These are phyloP conservation scores for Tribolium madens DNA, from an alignment of 1,140 invertebrate species.

Conservation along the genomic window DNA sequence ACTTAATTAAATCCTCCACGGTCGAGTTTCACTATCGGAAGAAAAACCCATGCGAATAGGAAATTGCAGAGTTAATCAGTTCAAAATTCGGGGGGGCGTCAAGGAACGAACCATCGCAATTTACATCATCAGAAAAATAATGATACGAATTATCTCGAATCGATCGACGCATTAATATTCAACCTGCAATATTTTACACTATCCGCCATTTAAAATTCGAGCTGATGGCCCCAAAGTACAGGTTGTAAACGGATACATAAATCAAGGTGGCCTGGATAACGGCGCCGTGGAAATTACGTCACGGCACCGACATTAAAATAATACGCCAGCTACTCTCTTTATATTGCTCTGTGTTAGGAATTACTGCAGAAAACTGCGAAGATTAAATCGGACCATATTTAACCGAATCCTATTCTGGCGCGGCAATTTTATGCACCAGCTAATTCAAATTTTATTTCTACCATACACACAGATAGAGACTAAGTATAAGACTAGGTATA, in stretches of 20 bases:
- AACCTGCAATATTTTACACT: conserved; percentile 55
- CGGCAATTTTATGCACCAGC: conserved; percentile 15
- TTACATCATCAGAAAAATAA: conserved; percentile 30
- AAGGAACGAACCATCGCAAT: neutral
- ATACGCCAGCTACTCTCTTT: conserved; percentile 22
- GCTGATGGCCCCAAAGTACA: conserved; percentile 60
- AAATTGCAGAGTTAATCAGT: conserved; percentile 19
- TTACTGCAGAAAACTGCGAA: conserved; percentile 29
- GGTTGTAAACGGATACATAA: conserved; percentile 60
- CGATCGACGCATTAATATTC: conserved; percentile 55
- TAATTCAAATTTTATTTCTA: neutral
- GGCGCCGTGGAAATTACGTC: conserved; percentile 50
- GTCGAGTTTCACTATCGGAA: conserved; percentile 20
- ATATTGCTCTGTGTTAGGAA: conserved; percentile 33
- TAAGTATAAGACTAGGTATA: no score
- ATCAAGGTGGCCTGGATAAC: conserved; percentile 56
- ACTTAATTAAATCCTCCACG: conserved; percentile 30
- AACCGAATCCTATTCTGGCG: neutral
- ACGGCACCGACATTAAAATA: conserved; percentile 45
- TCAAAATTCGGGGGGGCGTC: neutral
- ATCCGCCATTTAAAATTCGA: conserved; percentile 59
- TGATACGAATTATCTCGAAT: conserved; percentile 26
- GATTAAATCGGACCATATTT: conserved; percentile 32
- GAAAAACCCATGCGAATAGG: conserved; percentile 27
- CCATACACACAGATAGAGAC: neutral